Evolutionary conservation across 1,140 invertebrate genomes (phyloP), one percentile per base, ranked within the genome.

Genomic region (Drosophila sp.): DNA sequence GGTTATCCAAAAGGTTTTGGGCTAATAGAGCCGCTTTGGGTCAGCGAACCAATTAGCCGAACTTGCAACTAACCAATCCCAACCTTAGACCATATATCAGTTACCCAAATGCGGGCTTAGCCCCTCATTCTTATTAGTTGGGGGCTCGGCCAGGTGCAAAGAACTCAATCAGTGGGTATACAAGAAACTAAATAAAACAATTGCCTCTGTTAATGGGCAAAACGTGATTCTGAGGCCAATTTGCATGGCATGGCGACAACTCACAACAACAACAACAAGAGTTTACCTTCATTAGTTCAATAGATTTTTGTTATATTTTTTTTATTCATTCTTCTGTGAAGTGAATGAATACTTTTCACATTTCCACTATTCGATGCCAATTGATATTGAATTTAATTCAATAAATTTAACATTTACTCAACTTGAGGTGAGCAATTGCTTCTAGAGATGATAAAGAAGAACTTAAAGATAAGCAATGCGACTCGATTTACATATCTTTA

Each of bases 151-250:
- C 74, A 86, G 82, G 70, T 86, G 82, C 78, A 66, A 80, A 86
- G 79, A 86, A 86, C 85, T 89, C 84, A 87, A 89, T 87, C 84
- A 84, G 79, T 64, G 70, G 66, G 3, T 30, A 40, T 33, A 47
- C 32, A 11, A 64, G 25, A 4, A 41, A 2, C 56, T 72, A 58
- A 62, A 47, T 56, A 50, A 68, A 77, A 74, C 78, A 76, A 82
- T 82, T 80, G 73, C 58, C 65, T 79, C 38, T 58, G 64, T 80
- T 84, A 87, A 87, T 87, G 81, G 72, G 65, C 76, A 84, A 87
- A 87, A 87, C 84, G 84, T 87, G 84, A 90, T 73, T 41, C 67
- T 87, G 84, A 84, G 76, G 50, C 67, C 73, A 84, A 90, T 87
- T 89, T 84, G 84, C 84, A 80, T 87, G 84, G 72, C 84, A 80